A percentile compares a stretch with the other conserved stretches of the same genome.
phyloP scores from a whole-genome alignment of 2,888 invertebrate genomes.

The Lycocerus yunnanus region DNA sequence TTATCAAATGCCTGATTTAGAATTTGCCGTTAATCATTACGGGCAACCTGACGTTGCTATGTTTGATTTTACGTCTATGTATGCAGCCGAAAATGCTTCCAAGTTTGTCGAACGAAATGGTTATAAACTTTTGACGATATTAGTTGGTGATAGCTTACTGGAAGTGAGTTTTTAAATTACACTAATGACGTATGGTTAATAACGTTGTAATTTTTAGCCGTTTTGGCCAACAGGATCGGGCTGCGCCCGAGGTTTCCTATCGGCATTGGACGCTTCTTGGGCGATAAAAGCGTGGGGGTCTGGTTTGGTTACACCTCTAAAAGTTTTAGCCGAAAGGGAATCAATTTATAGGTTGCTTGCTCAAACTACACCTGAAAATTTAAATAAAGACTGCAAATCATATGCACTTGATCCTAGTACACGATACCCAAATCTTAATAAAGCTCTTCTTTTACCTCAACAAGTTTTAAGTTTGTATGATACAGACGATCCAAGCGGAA shows the following conservation, averaged over 20 bases:
- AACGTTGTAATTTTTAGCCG: conserved; percentile 60
- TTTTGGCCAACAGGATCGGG: conserved; percentile 99
- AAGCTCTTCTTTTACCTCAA: conserved; percentile 73
- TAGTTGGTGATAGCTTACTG: conserved; percentile 95
- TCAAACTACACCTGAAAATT: conserved; percentile 96
- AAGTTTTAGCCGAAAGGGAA: conserved; percentile 92
- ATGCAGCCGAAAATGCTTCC: conserved; percentile 94
- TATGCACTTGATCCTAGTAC: conserved; percentile 88
- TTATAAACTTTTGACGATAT: conserved; percentile 80
- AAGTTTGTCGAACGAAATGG: conserved; percentile 76
- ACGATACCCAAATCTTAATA: conserved; percentile 83
- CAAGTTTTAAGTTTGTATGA: conserved; percentile 76
- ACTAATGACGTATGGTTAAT: conserved; percentile 4
- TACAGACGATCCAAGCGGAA: conserved; percentile 68
- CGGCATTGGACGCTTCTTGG: conserved; percentile 96
- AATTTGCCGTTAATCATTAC: conserved; percentile 97
- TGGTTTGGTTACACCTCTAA: conserved; percentile 71
- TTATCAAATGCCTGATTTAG: conserved; percentile 81
- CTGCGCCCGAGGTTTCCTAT: conserved; percentile 95
- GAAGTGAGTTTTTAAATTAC: conserved; percentile 63
- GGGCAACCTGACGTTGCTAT: conserved; percentile 97
- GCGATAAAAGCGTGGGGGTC: conserved; percentile 82
- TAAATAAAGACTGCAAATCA: conserved; percentile 85
- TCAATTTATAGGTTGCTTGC: conserved; percentile 80
- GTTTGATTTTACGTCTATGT: conserved; percentile 99